Percentiles rank a stretch among this genome's conserved stretches.
Evolutionary conservation across 2,797 vertebrate species (phyloP).

Genomic region (Lacerta agilis): DNA sequence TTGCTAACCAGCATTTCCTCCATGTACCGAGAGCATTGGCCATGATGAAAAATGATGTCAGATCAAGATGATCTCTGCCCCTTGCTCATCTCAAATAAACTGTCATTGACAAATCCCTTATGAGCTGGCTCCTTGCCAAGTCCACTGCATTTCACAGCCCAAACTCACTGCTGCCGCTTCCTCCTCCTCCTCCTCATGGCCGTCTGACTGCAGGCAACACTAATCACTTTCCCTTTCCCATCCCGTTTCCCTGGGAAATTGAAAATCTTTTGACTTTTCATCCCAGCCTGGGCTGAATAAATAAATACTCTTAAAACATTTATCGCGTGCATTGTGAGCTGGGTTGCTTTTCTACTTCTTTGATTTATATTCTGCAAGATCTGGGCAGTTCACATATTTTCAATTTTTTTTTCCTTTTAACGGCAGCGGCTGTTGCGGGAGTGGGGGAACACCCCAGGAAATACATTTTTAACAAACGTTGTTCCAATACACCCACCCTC

Average conservation of each 20-base stretch:
- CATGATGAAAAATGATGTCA: constrained; percentile 26
- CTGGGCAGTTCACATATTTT: background rate
- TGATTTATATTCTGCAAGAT: background rate
- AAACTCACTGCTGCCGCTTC: background rate
- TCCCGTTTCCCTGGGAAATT: background rate
- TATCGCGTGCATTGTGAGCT: background rate
- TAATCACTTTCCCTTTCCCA: background rate
- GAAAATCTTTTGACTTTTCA: constrained; percentile 5
- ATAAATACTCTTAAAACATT: background rate
- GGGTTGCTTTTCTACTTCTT: background rate
- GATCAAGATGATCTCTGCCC: constrained; percentile 30
- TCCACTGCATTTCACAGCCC: constrained; percentile 2
- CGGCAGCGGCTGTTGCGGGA: too few relatives aligned
- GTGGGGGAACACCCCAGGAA: background rate
- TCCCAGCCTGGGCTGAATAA: background rate
- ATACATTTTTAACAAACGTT: background rate
- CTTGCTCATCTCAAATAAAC: constrained; percentile 28
- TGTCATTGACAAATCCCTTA: constrained; percentile 33
- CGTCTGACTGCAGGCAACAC: background rate
- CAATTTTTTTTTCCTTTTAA: background rate
- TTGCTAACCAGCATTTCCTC: constrained; percentile 6
- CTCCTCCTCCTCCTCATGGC: background rate
- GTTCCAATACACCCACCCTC: background rate
- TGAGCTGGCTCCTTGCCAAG: background rate
- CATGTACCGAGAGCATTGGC: background rate